Conservation (phyloP, 2,797 vertebrate genomes). For the Myripristis murdjan region DNA sequence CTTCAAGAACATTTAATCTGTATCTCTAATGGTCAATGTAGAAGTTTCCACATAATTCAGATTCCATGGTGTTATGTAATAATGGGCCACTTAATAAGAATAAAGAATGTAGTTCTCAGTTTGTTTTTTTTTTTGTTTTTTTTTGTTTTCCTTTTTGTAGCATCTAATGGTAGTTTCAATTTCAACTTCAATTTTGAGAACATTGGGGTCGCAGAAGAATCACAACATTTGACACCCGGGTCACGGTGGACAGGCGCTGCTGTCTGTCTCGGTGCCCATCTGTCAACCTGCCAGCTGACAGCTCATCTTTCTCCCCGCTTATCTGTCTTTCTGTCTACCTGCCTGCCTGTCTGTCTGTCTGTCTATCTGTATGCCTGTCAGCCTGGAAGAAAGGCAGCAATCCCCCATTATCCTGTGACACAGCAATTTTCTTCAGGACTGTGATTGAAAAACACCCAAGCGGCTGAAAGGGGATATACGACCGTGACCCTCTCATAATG, state of each 20-base stretch:
- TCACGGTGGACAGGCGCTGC: not conserved
- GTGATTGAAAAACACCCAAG: conserved; percentile 52
- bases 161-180: too few relatives aligned
- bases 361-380: conserved; percentile 29
- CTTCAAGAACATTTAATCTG: too few relatives aligned
- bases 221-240: not conserved
- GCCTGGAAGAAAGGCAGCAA: conserved; percentile 31
- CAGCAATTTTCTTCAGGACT: conserved; percentile 48
- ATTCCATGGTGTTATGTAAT: too few relatives aligned
- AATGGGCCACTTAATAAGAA: too few relatives aligned
- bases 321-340: conserved; percentile 14
- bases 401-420: conserved; percentile 40
- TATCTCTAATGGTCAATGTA: too few relatives aligned
- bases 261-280: conserved; percentile 4
- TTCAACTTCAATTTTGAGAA: too few relatives aligned
- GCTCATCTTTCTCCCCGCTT: conserved; percentile 13
- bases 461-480: conserved; percentile 14
- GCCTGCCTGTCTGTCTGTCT: too few relatives aligned
- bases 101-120: too few relatives aligned
- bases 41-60: too few relatives aligned
- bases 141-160: not conserved
- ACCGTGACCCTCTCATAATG: conserved; percentile 39
- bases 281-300: conserved; percentile 10
- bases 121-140: too few relatives aligned
- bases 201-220: conserved; percentile 12